Conservation (phyloP, 1,140 invertebrate species). For the Scylla paramamosain region DNA sequence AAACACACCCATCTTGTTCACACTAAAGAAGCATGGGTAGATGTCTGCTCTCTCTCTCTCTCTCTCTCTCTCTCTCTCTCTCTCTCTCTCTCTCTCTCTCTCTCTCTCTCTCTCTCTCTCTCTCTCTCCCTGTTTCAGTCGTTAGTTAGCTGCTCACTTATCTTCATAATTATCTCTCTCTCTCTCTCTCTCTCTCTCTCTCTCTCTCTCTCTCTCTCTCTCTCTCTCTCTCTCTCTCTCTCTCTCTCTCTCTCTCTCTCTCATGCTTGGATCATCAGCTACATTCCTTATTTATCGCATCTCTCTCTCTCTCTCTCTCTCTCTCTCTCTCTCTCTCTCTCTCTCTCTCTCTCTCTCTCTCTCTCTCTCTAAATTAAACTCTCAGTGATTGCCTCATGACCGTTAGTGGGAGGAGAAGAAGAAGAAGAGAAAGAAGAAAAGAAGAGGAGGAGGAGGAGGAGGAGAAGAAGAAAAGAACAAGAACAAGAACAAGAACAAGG, state of each 20-base stretch:
- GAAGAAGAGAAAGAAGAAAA: background rate
- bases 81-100: constrained; percentile 15
- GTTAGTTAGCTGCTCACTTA: background rate
- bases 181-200: constrained; percentile 20
- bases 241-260: background rate
- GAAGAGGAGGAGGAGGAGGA: too few relatives aligned
- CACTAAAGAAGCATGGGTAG: too few relatives aligned
- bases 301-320: constrained; percentile 1
- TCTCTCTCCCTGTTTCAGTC: background rate
- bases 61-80: constrained; percentile 20
- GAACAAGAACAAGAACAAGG: too few relatives aligned
- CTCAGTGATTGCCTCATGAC: too few relatives aligned
- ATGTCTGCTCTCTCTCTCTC: background rate
- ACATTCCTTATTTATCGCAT: background rate
- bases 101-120: background rate
- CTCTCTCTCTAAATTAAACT: too few relatives aligned
- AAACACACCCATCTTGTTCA: too few relatives aligned
- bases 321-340: too few relatives aligned
- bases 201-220: constrained; percentile 15
- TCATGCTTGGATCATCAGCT: too few relatives aligned
- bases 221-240: background rate
- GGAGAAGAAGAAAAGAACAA: too few relatives aligned
- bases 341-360: too few relatives aligned
- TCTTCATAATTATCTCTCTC: background rate
- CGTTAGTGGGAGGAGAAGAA: too few relatives aligned